These are phyloP conservation scores for Eupithecia pulchellata DNA, from an alignment of 2,888 invertebrate species.

Conservation along the genomic window DNA sequence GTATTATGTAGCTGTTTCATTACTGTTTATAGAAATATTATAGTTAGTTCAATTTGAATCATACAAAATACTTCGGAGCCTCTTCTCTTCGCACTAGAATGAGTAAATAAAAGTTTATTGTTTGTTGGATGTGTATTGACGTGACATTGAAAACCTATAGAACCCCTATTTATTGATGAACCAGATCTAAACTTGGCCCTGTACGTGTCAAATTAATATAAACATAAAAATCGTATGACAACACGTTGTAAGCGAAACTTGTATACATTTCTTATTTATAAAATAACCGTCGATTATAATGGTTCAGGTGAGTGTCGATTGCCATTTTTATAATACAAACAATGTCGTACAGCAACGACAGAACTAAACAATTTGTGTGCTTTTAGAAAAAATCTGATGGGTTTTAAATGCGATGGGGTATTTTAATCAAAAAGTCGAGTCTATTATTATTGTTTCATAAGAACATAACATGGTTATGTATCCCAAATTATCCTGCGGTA, in stretches of 20 bases:
- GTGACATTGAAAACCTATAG: neutral
- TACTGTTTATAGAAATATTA: neutral
- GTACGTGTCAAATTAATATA: constrained; percentile 62
- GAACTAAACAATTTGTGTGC: constrained; percentile 7
- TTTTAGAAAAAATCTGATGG: neutral
- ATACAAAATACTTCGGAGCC: neutral
- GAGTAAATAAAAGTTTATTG: neutral
- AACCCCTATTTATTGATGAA: constrained; percentile 8
- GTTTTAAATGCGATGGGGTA: neutral
- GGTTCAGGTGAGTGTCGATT: constrained; percentile 37
- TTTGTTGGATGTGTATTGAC: neutral
- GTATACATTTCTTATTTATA: constrained; percentile 41
- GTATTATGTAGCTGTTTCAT: neutral
- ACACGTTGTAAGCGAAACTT: constrained; percentile 49
- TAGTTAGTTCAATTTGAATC: neutral
- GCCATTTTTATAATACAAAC: constrained; percentile 40
- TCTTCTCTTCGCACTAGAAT: neutral
- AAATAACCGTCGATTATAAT: constrained; percentile 41
- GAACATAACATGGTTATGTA: no score
- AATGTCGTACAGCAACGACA: constrained; percentile 15
- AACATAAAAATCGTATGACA: constrained; percentile 76
- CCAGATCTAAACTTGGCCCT: constrained; percentile 5
- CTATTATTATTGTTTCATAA: neutral
- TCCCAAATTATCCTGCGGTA: no score
- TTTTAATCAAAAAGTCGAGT: neutral